Evolutionary conservation across 1,140 invertebrate genomes (phyloP).

Genomic region (Neodiprion virginianus): DNA sequence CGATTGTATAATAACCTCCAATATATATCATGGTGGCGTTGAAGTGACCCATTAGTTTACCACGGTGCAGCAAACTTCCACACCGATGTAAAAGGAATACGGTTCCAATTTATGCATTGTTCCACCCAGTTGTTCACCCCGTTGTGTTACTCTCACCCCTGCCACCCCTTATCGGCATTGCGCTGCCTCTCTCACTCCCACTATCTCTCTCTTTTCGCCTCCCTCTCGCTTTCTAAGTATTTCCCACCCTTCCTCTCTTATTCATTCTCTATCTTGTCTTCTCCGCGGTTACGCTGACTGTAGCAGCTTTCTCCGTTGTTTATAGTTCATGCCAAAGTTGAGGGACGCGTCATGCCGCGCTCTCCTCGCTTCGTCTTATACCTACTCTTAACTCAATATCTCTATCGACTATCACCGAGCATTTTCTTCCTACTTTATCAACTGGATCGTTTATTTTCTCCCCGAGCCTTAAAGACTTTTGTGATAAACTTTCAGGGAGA

Average conservation of each 20-base stretch:
- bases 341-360: neutral
- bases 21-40: neutral
- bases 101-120: neutral
- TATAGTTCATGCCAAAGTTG: neutral
- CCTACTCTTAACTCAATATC: neutral
- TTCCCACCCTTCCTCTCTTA: neutral
- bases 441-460: neutral
- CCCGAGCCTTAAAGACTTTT: neutral
- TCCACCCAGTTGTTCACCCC: neutral
- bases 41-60: neutral
- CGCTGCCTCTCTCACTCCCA: neutral
- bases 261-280: neutral
- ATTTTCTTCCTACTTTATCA: neutral
- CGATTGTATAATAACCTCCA: neutral
- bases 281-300: neutral
- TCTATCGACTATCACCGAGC: neutral
- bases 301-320: neutral
- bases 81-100: neutral
- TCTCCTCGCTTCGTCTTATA: neutral
- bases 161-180: neutral
- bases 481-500: neutral
- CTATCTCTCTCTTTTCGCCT: neutral
- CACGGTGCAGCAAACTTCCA: neutral
- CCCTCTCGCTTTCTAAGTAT: too few relatives aligned
- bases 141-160: neutral